These are phyloP conservation scores for Cyrtorhinus lividipennis DNA, from an alignment of 1,140 invertebrate species.

Conservation along the genomic window DNA sequence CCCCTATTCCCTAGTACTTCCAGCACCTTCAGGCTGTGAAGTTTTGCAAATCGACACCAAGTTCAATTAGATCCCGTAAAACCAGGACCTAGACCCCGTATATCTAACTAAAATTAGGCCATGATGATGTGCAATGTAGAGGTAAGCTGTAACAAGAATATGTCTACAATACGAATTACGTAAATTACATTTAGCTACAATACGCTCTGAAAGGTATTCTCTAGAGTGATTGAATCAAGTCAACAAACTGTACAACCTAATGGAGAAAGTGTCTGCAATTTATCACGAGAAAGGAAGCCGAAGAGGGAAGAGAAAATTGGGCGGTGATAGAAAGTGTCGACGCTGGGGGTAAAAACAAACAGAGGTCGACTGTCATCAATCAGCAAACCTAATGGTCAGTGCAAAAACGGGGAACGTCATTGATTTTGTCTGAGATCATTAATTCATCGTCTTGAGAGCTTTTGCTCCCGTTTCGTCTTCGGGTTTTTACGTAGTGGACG, in stretches of 20 bases:
- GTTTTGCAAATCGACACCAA: too few species aligned
- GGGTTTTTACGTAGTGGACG: background rate
- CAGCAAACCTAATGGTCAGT: constrained; percentile 6
- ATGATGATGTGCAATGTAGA: too few species aligned
- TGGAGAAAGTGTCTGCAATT: background rate
- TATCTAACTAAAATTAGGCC: too few species aligned
- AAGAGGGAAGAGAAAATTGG: background rate
- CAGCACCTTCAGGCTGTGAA: too few species aligned
- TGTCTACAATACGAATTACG: too few species aligned
- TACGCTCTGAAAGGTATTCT: too few species aligned
- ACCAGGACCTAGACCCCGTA: too few species aligned
- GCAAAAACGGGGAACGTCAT: constrained; percentile 1
- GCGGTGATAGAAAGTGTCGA: constrained; percentile 6
- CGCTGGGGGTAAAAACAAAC: constrained; percentile 1
- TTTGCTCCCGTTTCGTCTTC: background rate
- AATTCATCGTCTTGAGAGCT: constrained; percentile 1
- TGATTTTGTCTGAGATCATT: constrained; percentile 6
- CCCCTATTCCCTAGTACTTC: too few species aligned
- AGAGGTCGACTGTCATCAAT: background rate
- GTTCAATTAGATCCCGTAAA: too few species aligned
- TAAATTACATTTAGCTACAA: too few species aligned
- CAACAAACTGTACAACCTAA: background rate
- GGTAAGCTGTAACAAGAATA: too few species aligned
- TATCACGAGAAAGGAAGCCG: background rate
- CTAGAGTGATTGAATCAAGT: too few species aligned